Base-by-base conservation (phyloP, 2,888 invertebrate species). In the Drosophila phalerata region DNA sequence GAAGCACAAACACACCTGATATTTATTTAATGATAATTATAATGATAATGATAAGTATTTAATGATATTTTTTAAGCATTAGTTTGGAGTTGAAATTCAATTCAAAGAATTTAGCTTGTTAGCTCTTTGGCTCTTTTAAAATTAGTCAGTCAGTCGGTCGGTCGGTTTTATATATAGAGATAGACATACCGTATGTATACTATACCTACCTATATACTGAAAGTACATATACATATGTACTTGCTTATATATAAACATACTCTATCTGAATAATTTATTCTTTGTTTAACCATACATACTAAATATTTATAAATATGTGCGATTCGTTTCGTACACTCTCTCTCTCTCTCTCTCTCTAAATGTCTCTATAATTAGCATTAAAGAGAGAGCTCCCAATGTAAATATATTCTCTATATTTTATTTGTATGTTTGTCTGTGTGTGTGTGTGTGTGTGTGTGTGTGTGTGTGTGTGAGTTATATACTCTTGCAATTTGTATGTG, bases 311-410 rank as follows among this genome's bases (percentile, higher is more conserved):
- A 22, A 37, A 22, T 37, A 40, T 48, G 11, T 56, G 15, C 30
- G 38, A 56, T 55, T 32, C 34, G 34, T 37, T 19, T 38, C 11
- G 19, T 51, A 40, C 61, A 51, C 61, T 56, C 32, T 11, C 22
- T 22, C 22, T 22, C 22, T 22, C 22, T 22, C 22, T 22, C 22
- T 22, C 22, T 53, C 61, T 56, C 32, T 11, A 47, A 47, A 51
- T 42, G 19, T 45, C 45, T 66, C 84, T 85, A 85, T 71, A 83
- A 78, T 77, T 83, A 83, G 86, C 65, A 37, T 56, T 48, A 22
- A 34, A 63, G 66, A 79, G 69, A 82, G 69, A 72, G 48, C 42
- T 57, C 8, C 25, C 3, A 17, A 55, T 25, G 37, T 15, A 34
- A 37, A 19, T 2, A 17, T 30, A 30, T 30, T 30, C 8, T 19